Conservation (phyloP, 2,888 invertebrate genomes). For the Colletes collaris region DNA sequence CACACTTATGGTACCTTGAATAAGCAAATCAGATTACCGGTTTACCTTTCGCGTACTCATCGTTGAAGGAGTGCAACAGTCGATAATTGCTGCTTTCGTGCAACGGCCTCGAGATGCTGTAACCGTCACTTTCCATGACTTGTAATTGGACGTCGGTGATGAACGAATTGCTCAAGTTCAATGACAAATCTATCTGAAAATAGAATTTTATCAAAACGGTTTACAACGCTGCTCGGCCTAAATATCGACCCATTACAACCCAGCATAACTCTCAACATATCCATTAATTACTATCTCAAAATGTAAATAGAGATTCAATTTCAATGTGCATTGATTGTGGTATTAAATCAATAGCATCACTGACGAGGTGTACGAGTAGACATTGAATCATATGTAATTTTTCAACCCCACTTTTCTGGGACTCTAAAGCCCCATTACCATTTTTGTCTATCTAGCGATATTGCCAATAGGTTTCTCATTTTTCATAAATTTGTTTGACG, state of each 20-base stretch:
- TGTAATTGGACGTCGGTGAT: conserved; percentile 72
- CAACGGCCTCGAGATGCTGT: conserved; percentile 73
- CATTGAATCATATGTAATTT: too few species aligned
- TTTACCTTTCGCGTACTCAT: conserved; percentile 74
- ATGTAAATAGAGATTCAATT: too few species aligned
- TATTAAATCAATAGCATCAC: too few species aligned
- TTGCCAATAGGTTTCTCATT: too few species aligned
- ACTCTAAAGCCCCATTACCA: too few species aligned
- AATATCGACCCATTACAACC: neutral
- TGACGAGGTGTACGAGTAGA: too few species aligned
- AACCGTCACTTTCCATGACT: conserved; percentile 75
- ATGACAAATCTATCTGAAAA: conserved; percentile 74
- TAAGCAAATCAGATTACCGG: neutral
- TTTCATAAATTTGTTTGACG: too few species aligned
- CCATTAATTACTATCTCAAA: too few species aligned
- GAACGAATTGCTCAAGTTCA: conserved; percentile 65
- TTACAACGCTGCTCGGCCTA: neutral
- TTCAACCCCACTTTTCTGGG: too few species aligned
- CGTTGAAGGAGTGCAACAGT: conserved; percentile 59
- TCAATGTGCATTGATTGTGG: too few species aligned
- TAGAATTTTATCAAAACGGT: conserved; percentile 55
- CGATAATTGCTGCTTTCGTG: conserved; percentile 67
- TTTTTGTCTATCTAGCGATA: too few species aligned
- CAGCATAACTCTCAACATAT: too few species aligned
- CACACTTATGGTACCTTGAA: neutral